phyloP scores from a whole-genome alignment of 1,140 invertebrate genomes.

The Wasmannia auropunctata region DNA sequence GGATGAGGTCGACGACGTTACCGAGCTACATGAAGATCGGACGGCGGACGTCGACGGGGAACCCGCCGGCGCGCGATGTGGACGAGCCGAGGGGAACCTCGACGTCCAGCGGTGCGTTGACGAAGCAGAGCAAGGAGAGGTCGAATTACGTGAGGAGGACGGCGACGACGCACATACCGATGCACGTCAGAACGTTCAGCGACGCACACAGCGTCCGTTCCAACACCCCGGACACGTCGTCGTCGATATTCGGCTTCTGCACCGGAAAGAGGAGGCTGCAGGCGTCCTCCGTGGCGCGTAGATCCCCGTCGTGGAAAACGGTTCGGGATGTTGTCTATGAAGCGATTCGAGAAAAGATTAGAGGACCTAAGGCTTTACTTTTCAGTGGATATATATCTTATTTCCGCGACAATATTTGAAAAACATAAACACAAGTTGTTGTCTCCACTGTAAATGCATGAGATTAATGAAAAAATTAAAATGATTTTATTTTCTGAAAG shows the following conservation, averaged over 20 bases:
- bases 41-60: conserved; percentile 73
- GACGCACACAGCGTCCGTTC: conserved; percentile 68
- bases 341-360: neutral
- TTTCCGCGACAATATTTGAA: neutral
- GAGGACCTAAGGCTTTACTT: neutral
- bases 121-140: conserved; percentile 73
- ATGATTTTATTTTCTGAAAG: neutral
- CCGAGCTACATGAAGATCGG: conserved; percentile 76
- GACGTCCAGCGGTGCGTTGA: conserved; percentile 57
- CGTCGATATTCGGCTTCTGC: conserved; percentile 83
- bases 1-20: conserved; percentile 72
- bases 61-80: conserved; percentile 64
- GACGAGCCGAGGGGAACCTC: conserved; percentile 49
- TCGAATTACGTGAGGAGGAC: conserved; percentile 72
- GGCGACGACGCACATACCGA: conserved; percentile 18
- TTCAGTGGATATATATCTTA: neutral
- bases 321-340: conserved; percentile 37
- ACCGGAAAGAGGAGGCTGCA: conserved; percentile 77
- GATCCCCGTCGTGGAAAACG: conserved; percentile 66
- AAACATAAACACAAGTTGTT: neutral
- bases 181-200: conserved; percentile 68
- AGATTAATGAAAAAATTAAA: neutral
- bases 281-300: neutral
- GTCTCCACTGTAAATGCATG: no score
- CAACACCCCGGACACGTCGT: conserved; percentile 66